Percentiles rank a stretch among this genome's conserved stretches.
These are phyloP conservation scores for Pseudonaja textilis DNA, from an alignment of 2,113 vertebrate species.

Conservation along the genomic window DNA sequence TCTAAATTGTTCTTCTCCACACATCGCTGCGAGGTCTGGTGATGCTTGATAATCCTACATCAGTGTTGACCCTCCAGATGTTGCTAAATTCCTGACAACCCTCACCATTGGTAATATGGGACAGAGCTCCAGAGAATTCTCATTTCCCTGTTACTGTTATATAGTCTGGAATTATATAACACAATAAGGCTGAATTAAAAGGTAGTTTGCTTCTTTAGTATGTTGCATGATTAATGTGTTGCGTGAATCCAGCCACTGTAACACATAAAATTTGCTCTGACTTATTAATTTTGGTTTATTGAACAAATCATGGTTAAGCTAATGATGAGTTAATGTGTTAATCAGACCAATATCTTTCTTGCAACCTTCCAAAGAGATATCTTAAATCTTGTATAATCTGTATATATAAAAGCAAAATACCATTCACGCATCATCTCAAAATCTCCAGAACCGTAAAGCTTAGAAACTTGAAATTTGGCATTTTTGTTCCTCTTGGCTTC, in stretches of 20 bases:
- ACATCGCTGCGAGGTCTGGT: not conserved
- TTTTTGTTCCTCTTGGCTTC: too few relatives aligned
- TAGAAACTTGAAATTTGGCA: too few relatives aligned
- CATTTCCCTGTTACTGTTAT: not conserved
- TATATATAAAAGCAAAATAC: too few relatives aligned
- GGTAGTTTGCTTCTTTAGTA: not conserved
- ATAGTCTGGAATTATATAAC: not conserved
- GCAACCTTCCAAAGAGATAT: not conserved
- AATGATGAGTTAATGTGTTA: not conserved
- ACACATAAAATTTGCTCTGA: not conserved
- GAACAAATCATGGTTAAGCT: not conserved
- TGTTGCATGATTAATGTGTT: not conserved
- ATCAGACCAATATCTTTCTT: not conserved
- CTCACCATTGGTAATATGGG: not conserved
- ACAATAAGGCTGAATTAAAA: not conserved
- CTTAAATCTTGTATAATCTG: not conserved
- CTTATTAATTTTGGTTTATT: not conserved
- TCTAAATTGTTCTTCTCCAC: not conserved
- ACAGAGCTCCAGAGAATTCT: not conserved
- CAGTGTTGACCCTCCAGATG: not conserved
- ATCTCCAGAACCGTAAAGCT: too few relatives aligned
- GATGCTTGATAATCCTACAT: not conserved
- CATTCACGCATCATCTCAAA: too few relatives aligned
- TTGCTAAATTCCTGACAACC: not conserved
- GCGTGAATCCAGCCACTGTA: not conserved